Percentiles rank a stretch among this genome's conserved stretches.
Evolutionary conservation across 2,113 vertebrate genomes (phyloP).

Genomic region (Tragulus kanchil): DNA sequence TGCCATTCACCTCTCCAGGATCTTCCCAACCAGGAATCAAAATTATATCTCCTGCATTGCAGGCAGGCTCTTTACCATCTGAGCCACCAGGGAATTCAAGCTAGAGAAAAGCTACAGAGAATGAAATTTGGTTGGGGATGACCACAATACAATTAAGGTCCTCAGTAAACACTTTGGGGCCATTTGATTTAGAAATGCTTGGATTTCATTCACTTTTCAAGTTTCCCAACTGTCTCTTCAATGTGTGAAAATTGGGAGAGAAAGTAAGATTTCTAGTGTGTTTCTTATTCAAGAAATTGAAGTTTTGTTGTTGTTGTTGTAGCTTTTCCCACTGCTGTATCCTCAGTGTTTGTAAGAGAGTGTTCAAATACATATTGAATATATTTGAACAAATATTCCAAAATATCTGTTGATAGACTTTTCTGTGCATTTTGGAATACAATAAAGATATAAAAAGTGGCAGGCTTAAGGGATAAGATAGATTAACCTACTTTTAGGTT

Average conservation of each 20-base stretch:
- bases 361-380: slow-evolving; percentile 17
- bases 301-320: neutral
- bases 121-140: neutral
- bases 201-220: neutral
- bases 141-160: neutral
- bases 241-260: neutral
- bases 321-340: neutral
- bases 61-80: too few species aligned
- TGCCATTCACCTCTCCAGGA: too few species aligned
- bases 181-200: neutral
- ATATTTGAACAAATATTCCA: slow-evolving; percentile 34
- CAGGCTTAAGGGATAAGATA: slow-evolving; percentile 61
- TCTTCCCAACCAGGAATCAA: too few species aligned
- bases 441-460: slow-evolving; percentile 74
- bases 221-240: neutral
- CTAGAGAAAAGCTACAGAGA: neutral
- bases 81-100: too few species aligned
- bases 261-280: neutral
- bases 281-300: slow-evolving; percentile 20
- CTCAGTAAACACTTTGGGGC: neutral
- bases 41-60: too few species aligned
- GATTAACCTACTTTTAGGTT: slow-evolving; percentile 77
- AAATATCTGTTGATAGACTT: slow-evolving; percentile 34
- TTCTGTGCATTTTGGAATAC: slow-evolving; percentile 52
- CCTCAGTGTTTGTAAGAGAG: neutral